phyloP scores from a whole-genome alignment of 2,888 invertebrate genomes.

The Limnephilus rhombicus region DNA sequence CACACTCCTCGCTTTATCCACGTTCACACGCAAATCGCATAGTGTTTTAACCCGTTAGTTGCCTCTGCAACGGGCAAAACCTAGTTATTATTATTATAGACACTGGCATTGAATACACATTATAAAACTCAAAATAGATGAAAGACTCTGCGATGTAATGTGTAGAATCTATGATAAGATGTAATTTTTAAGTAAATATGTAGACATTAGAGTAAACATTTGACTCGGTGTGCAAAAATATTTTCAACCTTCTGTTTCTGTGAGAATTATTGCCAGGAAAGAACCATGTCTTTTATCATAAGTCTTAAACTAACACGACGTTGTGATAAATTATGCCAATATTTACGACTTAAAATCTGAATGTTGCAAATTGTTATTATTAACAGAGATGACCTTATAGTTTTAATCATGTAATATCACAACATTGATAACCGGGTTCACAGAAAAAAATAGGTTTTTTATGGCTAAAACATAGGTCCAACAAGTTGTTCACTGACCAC shows the following conservation, averaged over 20 bases:
- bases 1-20: too few species aligned
- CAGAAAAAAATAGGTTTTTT: too few species aligned
- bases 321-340: not conserved
- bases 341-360: not conserved
- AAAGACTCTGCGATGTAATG: not conserved
- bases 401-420: not conserved
- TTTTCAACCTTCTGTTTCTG: not conserved
- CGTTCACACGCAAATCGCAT: too few species aligned
- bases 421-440: too few species aligned
- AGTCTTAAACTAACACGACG: not conserved
- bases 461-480: too few species aligned
- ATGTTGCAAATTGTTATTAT: not conserved
- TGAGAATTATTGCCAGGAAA: not conserved
- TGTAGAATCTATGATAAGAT: not conserved
- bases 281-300: not conserved
- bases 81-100: not conserved
- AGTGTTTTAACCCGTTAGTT: too few species aligned
- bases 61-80: too few species aligned
- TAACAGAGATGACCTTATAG: not conserved
- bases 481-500: too few species aligned
- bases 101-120: not conserved
- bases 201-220: not conserved
- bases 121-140: not conserved
- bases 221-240: not conserved
- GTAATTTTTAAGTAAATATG: not conserved